Percentiles rank a stretch among this genome's conserved stretches.
Conservation (phyloP, 2,113 vertebrate genomes). For the Condylura cristata region DNA sequence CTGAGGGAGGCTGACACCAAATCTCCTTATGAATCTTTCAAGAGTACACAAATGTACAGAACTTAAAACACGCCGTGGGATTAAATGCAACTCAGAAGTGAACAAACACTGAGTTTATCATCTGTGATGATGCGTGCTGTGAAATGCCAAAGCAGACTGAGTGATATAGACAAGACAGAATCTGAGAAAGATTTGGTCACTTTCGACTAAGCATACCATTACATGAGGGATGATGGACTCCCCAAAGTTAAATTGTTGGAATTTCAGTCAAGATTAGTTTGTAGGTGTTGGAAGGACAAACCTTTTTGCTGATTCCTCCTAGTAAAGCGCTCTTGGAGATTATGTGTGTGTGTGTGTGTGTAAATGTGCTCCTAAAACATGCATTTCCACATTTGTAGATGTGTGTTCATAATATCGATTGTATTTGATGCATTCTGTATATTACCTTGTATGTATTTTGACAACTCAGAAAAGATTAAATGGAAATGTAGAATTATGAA, state of each 20-base stretch:
- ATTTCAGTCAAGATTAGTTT: not conserved
- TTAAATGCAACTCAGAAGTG: not conserved
- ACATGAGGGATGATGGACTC: not conserved
- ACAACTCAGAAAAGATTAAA: not conserved
- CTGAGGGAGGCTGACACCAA: rapidly evolving
- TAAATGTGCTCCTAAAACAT: not conserved
- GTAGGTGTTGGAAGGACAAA: not conserved
- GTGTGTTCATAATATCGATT: not conserved
- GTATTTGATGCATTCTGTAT: not conserved
- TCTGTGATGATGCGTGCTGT: rapidly evolving
- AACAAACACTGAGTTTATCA: not conserved
- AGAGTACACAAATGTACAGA: not conserved
- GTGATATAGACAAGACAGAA: not conserved
- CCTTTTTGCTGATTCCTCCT: rapidly evolving
- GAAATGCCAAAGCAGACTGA: not conserved
- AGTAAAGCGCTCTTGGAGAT: not conserved
- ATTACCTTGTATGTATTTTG: not conserved
- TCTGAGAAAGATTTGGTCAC: not conserved
- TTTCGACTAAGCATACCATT: not conserved
- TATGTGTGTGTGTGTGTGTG: too few relatives aligned
- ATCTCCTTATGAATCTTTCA: not conserved
- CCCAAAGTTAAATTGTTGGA: not conserved
- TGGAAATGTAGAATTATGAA: not conserved
- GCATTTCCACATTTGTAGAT: not conserved
- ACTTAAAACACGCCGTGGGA: not conserved